Base-by-base conservation (phyloP, 2,113 vertebrate genomes). In the Mormyrus iriodes region DNA sequence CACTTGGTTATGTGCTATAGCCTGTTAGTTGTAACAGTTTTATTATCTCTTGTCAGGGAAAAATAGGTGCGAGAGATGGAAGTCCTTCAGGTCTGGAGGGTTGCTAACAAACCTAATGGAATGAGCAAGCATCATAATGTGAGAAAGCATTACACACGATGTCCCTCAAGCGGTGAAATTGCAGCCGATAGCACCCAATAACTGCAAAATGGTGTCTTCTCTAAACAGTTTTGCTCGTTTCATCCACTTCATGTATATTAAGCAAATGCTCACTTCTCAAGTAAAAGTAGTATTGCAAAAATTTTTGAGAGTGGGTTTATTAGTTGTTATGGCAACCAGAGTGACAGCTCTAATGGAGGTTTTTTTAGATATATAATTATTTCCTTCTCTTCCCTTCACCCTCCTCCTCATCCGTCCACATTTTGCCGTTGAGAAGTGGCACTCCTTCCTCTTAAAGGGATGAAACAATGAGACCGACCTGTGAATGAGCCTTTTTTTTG, bases 241-340 rank as follows among this genome's bases (percentile, higher is more conserved):
- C 49, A 85, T 83, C 79, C 87, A 79, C 84, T 58, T 90, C 61
- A 89, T 90, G 89, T 86, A 92, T 88, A 90, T 91, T 90, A 90
- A 87, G 88, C 89, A 92, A 87, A 85, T 88, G 87, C 88, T 86
- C 88, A 73, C 76, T 90, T 88, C 51, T 65, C 89, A 90, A 52
- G 86, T 85, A 88, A 90, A 90, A 90, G 89, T 88, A 73, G 48
- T 65, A 73, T 89, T 90, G 90, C 90, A 87, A 92, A 91, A 90
- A 89, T 87, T 88, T 89, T 87, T 83, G 58, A 90, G 85, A 44
- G 53, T 83, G 51, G 65, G 90, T 92, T 90, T 90, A 90, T 91
- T 90, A 91, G 88, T 92, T 61, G 52, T 91, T 91, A 91, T 92
- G 90, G 89, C 92, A 92, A 93, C 90, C 89, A 55, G 69, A 89